phyloP scores from a whole-genome alignment of 2,113 vertebrate genomes.

The Tragelaphus buxtoni region DNA sequence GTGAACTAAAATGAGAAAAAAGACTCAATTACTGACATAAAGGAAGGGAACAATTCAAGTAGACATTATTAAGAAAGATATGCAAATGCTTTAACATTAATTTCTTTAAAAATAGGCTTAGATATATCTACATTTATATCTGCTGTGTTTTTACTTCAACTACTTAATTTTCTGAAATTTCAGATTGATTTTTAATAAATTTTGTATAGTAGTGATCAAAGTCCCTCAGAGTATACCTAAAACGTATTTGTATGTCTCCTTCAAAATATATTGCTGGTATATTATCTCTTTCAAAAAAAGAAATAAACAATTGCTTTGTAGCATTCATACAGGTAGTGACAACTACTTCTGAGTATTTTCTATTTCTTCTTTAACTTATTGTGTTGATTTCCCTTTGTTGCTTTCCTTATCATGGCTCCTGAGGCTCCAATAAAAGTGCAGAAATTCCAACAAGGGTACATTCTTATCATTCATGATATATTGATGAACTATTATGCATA shows the following conservation, averaged over 20 bases:
- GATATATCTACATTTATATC: neutral
- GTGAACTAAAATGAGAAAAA: neutral
- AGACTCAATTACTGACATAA: neutral
- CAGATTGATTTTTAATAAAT: neutral
- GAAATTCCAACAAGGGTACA: neutral
- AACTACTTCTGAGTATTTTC: neutral
- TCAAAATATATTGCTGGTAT: neutral
- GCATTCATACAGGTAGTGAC: neutral
- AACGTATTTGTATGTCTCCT: neutral
- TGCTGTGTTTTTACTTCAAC: neutral
- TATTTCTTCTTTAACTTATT: neutral
- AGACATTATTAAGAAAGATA: neutral
- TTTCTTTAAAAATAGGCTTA: neutral
- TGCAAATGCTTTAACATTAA: neutral
- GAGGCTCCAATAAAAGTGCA: neutral
- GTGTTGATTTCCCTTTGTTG: neutral
- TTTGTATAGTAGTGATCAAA: neutral
- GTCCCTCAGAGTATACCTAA: neutral
- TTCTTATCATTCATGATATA: neutral
- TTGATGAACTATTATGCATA: neutral
- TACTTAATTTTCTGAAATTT: constrained; percentile 23
- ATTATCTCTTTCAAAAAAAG: neutral
- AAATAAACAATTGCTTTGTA: neutral
- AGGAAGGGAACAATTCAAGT: neutral
- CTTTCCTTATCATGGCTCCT: neutral